Base-by-base conservation (phyloP, 2,888 invertebrate species). In the Germaria angustata region DNA sequence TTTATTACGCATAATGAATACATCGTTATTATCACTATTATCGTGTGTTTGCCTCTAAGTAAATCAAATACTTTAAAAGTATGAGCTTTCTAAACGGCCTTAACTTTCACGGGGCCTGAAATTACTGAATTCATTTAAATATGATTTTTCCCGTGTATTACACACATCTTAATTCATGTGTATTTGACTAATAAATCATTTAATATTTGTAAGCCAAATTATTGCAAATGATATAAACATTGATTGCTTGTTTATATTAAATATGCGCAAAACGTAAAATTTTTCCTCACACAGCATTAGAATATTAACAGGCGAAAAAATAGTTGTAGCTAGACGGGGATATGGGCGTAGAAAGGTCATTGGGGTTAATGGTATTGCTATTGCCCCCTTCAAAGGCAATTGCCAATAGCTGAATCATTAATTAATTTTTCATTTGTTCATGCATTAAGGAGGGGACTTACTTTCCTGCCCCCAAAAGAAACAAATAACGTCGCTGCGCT, bases 141-240 rank as follows among this genome's bases (percentile, higher is more conserved):
- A 39, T 7, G 9, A 57, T 68, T 44, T 61, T 44, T 5, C 15
- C 32, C 57, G 76, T 76, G 76, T 49, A 36, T 66, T 34, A 51
- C 17, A 20, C 24, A 32, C 17, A 61, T 28, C 13, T 44, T 1
- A 8, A 2, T n/a, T 51, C 28, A 57, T 49, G 28, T 55, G 17
- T 51, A 17, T 36, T 2, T 0, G 2, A 53, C 17, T 44, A 24
- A 36, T 77, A 68, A 69, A 61, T 69, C 13, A 77, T 41, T 59
- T 32, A 17, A 28, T 39, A 51, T 32, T 66, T 71, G 34, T 81
- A 68, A 57, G 46, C 7, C 32, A 63, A 73, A 76, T 77, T 39
- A 32, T 24, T 32, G 11, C 61, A 61, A 75, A 75, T 75, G 79
- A 79, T 82, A 73, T 82, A 82, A 82, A 82, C 81, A 49, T 32